A percentile compares a stretch with the other conserved stretches of the same genome.
Evolutionary conservation across 1,140 invertebrate genomes (phyloP).

Genomic region (Temnothorax nylanderi): DNA sequence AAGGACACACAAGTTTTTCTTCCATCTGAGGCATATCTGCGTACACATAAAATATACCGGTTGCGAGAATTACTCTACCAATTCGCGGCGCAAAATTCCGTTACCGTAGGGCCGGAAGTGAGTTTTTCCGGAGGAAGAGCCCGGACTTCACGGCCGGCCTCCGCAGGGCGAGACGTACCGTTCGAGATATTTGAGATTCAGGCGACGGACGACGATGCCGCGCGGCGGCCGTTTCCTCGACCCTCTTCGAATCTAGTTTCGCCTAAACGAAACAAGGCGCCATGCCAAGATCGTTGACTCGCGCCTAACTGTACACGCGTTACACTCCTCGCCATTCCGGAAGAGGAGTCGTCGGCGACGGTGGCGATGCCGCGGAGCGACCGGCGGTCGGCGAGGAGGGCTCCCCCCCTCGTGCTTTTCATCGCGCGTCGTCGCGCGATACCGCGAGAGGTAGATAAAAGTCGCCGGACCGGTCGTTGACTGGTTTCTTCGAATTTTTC

Average conservation of each 20-base stretch:
- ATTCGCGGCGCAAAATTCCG: background rate
- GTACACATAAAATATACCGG: background rate
- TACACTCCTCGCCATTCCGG: constrained; percentile 54
- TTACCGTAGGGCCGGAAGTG: background rate
- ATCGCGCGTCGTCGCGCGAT: background rate
- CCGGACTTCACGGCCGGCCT: background rate
- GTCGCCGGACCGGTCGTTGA: constrained; percentile 60
- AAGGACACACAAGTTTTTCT: background rate
- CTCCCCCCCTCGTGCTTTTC: background rate
- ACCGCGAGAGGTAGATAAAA: constrained; percentile 15
- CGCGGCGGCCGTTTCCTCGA: constrained; percentile 59
- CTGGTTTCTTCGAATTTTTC: constrained; percentile 71
- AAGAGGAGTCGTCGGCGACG: constrained; percentile 50
- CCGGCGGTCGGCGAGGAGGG: background rate
- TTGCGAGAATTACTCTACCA: background rate
- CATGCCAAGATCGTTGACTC: constrained; percentile 77
- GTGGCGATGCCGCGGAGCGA: constrained; percentile 4
- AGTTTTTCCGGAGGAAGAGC: too few species aligned
- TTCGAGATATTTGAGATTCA: constrained; percentile 69
- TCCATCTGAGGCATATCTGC: background rate
- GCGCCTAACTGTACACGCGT: constrained; percentile 72
- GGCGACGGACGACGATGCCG: constrained; percentile 1
- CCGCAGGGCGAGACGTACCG: constrained; percentile 21
- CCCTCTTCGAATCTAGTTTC: constrained; percentile 77
- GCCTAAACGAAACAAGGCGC: constrained; percentile 74